Conservation (phyloP, 2,113 vertebrate genomes). For the Halichoerus grypus region DNA sequence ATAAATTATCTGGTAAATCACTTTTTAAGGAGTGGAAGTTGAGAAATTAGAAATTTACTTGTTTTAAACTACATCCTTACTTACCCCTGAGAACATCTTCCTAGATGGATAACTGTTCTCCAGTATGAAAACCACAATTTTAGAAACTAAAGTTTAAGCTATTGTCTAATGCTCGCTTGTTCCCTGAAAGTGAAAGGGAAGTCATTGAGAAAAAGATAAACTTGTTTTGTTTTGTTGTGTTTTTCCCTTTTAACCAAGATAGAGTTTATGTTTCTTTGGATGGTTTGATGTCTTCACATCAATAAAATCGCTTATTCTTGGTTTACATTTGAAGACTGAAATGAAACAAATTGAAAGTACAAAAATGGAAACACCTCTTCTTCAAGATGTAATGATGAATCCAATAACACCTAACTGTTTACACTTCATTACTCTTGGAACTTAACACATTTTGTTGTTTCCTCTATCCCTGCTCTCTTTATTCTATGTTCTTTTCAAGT, state of each 20-base stretch:
- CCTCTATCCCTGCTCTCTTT: neutral
- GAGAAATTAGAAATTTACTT: neutral
- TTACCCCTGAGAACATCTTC: neutral
- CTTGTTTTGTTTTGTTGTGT: neutral
- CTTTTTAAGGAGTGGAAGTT: neutral
- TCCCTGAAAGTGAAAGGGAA: neutral
- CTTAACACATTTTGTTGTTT: neutral
- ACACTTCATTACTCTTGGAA: neutral
- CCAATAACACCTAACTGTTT: neutral
- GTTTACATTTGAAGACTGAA: neutral
- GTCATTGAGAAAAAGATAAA: neutral
- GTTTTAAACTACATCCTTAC: neutral
- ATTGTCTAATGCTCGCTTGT: neutral
- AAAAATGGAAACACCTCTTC: neutral
- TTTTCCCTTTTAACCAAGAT: neutral
- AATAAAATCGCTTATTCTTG: neutral
- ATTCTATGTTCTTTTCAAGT: neutral
- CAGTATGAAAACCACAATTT: neutral
- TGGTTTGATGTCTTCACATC: neutral
- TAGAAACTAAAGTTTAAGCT: neutral
- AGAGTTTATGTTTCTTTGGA: neutral
- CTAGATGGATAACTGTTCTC: neutral
- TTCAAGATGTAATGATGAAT: neutral
- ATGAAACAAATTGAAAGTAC: neutral
- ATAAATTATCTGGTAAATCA: neutral